Conservation (phyloP, 2,797 vertebrate species). For the Columba guinea region DNA sequence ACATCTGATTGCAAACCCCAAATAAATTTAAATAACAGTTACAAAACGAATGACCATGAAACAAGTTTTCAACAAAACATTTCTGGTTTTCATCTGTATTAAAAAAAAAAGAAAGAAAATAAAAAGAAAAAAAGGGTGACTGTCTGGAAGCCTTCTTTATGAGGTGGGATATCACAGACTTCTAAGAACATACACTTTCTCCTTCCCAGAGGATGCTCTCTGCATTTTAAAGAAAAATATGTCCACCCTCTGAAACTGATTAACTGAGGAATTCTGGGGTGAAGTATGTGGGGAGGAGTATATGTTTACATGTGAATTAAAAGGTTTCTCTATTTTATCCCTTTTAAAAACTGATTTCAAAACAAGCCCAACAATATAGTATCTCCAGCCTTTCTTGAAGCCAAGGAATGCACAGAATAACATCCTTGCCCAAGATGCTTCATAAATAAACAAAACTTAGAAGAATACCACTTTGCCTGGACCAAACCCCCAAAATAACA, state of each 20-base stretch:
- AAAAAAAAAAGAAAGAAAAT: neutral
- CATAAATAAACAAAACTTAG: neutral
- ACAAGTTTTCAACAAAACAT: neutral
- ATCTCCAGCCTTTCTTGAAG: neutral
- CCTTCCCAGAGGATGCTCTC: neutral
- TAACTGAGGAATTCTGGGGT: neutral
- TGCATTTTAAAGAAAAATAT: neutral
- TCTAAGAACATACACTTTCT: neutral
- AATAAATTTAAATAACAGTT: conserved; percentile 1
- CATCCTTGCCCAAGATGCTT: neutral
- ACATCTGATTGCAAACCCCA: neutral
- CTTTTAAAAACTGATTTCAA: neutral
- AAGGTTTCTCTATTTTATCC: neutral
- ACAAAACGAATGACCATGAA: neutral
- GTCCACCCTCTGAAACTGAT: neutral
- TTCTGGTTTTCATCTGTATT: neutral
- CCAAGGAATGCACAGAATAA: neutral
- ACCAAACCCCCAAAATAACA: neutral
- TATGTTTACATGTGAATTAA: neutral
- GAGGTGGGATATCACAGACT: neutral
- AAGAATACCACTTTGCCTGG: neutral
- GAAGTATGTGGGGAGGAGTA: accelerated
- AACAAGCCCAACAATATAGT: neutral
- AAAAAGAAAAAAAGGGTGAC: accelerated
- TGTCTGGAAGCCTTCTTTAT: neutral